These are phyloP conservation scores for Notolepis coatsorum DNA, from an alignment of 2,797 vertebrate genomes.

Conservation along the genomic window DNA sequence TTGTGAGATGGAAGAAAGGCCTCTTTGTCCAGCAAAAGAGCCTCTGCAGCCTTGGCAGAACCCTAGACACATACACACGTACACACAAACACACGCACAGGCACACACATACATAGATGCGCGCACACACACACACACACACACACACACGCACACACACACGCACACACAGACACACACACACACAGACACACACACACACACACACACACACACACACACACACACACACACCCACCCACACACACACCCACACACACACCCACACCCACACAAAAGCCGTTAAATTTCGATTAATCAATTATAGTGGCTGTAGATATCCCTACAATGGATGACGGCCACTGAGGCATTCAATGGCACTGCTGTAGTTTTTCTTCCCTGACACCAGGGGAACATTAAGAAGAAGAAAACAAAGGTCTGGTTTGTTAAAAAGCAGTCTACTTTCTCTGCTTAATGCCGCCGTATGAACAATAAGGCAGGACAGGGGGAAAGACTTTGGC, in stretches of 20 bases:
- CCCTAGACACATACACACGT: constrained; percentile 77
- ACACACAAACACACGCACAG: constrained; percentile 34
- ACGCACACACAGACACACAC: too few relatives aligned
- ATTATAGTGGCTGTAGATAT: constrained; percentile 52
- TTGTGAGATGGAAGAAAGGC: constrained; percentile 90
- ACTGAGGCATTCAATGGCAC: constrained; percentile 54
- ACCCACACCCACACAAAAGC: constrained; percentile 20
- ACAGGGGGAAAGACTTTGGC: neutral
- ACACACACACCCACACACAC: neutral
- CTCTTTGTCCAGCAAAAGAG: constrained; percentile 89
- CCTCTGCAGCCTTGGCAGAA: constrained; percentile 86
- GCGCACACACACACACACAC: constrained; percentile 1
- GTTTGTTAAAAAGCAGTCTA: constrained; percentile 19
- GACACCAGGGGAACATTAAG: constrained; percentile 46
- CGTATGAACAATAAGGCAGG: constrained; percentile 9
- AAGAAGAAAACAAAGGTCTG: constrained; percentile 37
- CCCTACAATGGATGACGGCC: constrained; percentile 59
- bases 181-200: neutral
- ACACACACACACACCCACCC: neutral
- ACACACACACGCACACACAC: too few relatives aligned
- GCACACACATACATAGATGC: neutral
- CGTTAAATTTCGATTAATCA: constrained; percentile 64
- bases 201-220: neutral
- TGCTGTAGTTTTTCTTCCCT: constrained; percentile 51
- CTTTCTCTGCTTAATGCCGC: constrained; percentile 17